Conservation (phyloP, 2,113 vertebrate genomes). For the Cyprinodon variegatus region DNA sequence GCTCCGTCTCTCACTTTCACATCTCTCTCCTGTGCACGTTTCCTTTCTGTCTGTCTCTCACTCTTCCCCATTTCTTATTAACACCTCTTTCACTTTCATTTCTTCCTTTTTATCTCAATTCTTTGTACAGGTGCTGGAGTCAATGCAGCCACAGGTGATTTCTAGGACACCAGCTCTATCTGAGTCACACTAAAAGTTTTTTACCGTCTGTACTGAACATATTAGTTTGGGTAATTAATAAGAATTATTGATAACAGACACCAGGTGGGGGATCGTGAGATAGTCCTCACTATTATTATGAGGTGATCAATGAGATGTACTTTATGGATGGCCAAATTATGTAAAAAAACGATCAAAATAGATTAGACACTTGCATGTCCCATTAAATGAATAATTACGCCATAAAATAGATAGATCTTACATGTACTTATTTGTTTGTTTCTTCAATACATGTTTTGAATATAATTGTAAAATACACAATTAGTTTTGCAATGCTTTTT, state of each 20-base stretch:
- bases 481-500: neutral
- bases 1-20: slow-evolving; percentile 14
- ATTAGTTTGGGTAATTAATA: neutral
- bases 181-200: neutral
- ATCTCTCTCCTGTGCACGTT: slow-evolving; percentile 35
- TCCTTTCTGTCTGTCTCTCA: slow-evolving; percentile 14
- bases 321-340: too few relatives aligned
- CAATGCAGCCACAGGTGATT: slow-evolving; percentile 1
- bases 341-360: too few relatives aligned
- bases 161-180: slow-evolving; percentile 1
- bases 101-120: neutral
- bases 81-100: slow-evolving; percentile 40
- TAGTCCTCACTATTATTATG: too few relatives aligned
- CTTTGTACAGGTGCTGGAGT: slow-evolving; percentile 13
- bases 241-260: neutral
- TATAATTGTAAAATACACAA: neutral
- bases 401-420: too few relatives aligned
- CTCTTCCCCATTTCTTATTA: slow-evolving; percentile 52
- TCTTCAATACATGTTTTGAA: neutral
- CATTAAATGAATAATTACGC: too few relatives aligned
- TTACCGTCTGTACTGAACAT: neutral
- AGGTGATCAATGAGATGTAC: too few relatives aligned
- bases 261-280: too few relatives aligned
- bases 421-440: neutral
- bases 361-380: too few relatives aligned